Base-by-base conservation (phyloP, 2,888 invertebrate species). In the Sepiola atlantica region DNA sequence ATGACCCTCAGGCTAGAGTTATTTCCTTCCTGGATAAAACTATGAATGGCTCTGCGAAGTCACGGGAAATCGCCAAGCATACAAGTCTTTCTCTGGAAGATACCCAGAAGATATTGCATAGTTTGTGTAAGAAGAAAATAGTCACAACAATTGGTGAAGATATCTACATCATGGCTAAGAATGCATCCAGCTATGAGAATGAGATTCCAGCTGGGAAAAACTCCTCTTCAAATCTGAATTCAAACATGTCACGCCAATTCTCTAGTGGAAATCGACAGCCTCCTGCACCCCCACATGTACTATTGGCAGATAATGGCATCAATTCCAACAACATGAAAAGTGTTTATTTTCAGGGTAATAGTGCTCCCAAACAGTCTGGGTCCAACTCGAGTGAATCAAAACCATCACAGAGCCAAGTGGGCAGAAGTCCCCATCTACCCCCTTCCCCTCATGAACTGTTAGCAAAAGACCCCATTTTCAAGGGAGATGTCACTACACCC, bases 71-170 rank as follows among this genome's bases (percentile, higher is more conserved):
- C 45, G 92, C 92, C 55, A 92, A 92, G 55, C 92, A 92, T 92
- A 92, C 92, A 92, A 55, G 92, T 55, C 92, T 92, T 92, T 92
- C 92, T 92, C 92, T 92, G 35, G 92, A 92, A 92, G 92, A 92
- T 55, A 92, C 92, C 55, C 92, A 92, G 55, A 92, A 92, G 92
- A 45, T 55, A 55, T 92, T 92, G 92, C 92, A 92, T 92, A 92
- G 92, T 92, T 92, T 92, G 55, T 92, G 92, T 92, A 92, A 92
- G 55, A 92, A 92, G 92, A 92, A 92, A 92, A 92, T 92, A 92
- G 92, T 92, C 92, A 54, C 92, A n/a, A 92, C 92, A 55, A 92
- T 92, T 92, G 92, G 92, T 92, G 92, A 92, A 92, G 92, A 92
- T 92, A 92, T 92, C 55, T 92, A 92, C 55, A 92, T 92, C 21